Evolutionary conservation across 30 jellyfish, hydroid and myxozoan genomes (phyloP), one percentile per base, ranked within the genome.

Genomic region (Aurelia aurita complex sp. Pacific): DNA sequence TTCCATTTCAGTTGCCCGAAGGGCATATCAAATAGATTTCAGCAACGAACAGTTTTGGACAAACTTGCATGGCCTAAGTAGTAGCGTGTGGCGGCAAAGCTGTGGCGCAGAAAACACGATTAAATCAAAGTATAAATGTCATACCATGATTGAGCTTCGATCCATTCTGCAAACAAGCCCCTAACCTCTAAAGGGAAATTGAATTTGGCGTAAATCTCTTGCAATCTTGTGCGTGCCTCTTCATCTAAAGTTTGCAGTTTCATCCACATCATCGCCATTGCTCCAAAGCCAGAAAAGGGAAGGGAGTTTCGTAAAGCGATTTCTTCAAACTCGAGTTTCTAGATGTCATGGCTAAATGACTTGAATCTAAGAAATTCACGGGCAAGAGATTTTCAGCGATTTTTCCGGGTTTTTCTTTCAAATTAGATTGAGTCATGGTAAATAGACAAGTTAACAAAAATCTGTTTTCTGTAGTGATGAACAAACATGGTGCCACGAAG

Each of bases 111-210:
- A 72, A n/a, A 12, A 33, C 33, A 38, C 18, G 54, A 23, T 6
- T 23, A n/a, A 36, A 36, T 11, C 19, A 68, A 19, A 6, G 17
- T n/a, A 43, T 3, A 40, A 53, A 36, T 13, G 68, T 52, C 62
- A 61, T 82, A 92, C 98, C 98, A 92, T 57, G 92, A 42, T 53
- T 86, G 96, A 43, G 68, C 87, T 69, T 92, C 98, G 63, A 92
- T 78, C 98, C 98, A 92, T 51, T 81, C 91, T 10, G 98, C 98
- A 81, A 92, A 92, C 55, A 51, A 17, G 15, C 89, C 98, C 57
- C 98, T 70, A 11, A 92, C 96, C 62, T 92, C 98, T 63, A 79
- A 66, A 2, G 95, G 97, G 36, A 92, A 87, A 17, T 78, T 92
- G 18, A 62, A 19, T 15, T 75, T 79, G 29, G 55, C 90, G 72